These are phyloP conservation scores for Eciton burchellii DNA, from an alignment of 1,140 invertebrate species.

Conservation along the genomic window DNA sequence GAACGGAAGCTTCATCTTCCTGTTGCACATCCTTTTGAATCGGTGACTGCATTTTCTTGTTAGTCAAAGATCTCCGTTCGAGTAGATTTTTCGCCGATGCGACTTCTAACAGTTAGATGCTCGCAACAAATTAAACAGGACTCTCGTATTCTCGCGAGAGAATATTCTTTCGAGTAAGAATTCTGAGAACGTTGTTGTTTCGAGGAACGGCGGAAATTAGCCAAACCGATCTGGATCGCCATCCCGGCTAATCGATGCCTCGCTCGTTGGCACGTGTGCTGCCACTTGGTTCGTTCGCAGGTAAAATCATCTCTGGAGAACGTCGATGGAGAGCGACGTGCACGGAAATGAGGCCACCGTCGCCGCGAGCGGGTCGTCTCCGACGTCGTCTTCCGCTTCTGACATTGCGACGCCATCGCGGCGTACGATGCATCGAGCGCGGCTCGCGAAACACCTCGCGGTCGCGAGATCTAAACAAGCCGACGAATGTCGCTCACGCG, in stretches of 20 bases:
- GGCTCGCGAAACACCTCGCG: conserved; percentile 19
- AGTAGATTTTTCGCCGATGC: not conserved
- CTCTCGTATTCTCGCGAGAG: not conserved
- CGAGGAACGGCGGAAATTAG: no score
- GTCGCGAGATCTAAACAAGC: conserved; percentile 55
- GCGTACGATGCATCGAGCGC: conserved; percentile 28
- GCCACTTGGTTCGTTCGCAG: conserved; percentile 6
- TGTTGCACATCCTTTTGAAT: no score
- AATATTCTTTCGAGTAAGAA: not conserved
- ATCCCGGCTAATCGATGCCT: no score
- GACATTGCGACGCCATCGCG: conserved; percentile 42
- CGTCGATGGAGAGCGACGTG: conserved; percentile 49
- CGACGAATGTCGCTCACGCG: conserved; percentile 17
- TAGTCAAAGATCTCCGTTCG: not conserved
- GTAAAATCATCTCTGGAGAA: conserved; percentile 33
- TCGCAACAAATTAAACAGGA: not conserved
- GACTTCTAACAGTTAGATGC: not conserved
- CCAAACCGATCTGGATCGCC: not conserved
- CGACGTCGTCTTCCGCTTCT: conserved; percentile 48
- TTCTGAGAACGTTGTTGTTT: no score
- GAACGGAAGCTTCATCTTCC: no score
- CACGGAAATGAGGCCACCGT: conserved; percentile 61
- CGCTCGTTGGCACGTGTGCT: no score
- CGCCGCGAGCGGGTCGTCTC: conserved; percentile 32
- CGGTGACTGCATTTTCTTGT: no score